phyloP scores from a whole-genome alignment of 2,888 invertebrate species.

The Lasioglossum marginatum region DNA sequence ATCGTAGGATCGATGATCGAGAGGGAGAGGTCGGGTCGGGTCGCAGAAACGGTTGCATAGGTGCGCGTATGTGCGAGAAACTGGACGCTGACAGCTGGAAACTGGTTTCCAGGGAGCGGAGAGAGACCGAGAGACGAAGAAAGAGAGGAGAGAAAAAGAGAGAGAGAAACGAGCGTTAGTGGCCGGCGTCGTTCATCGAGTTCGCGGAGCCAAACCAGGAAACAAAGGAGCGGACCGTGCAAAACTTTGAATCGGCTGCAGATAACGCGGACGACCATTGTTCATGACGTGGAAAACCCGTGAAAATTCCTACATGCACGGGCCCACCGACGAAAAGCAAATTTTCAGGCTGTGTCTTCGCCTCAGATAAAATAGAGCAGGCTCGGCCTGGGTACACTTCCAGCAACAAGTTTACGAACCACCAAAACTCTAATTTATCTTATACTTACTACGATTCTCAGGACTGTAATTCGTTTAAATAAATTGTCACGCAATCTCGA shows the following conservation, averaged over 20 bases:
- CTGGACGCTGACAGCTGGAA: constrained; percentile 74
- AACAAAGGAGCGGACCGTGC: constrained; percentile 42
- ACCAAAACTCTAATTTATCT: background rate
- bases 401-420: background rate
- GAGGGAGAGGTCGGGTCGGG: background rate
- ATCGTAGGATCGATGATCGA: constrained; percentile 7
- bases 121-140: constrained; percentile 21
- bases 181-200: constrained; percentile 32
- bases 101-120: constrained; percentile 68
- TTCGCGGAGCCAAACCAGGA: constrained; percentile 37
- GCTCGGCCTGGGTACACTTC: background rate
- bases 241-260: constrained; percentile 28
- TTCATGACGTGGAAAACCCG: background rate
- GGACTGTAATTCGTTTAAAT: background rate
- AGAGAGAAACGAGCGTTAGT: constrained; percentile 14
- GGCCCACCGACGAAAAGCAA: background rate
- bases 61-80: constrained; percentile 53
- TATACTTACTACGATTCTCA: background rate
- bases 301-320: background rate
- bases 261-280: constrained; percentile 8
- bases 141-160: constrained; percentile 49
- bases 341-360: constrained; percentile 4
- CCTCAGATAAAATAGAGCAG: background rate
- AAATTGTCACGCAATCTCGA: background rate
- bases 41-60: constrained; percentile 35